These are phyloP conservation scores for Epistrophella euchroma DNA, from an alignment of 2,888 invertebrate genomes.

Conservation along the genomic window DNA sequence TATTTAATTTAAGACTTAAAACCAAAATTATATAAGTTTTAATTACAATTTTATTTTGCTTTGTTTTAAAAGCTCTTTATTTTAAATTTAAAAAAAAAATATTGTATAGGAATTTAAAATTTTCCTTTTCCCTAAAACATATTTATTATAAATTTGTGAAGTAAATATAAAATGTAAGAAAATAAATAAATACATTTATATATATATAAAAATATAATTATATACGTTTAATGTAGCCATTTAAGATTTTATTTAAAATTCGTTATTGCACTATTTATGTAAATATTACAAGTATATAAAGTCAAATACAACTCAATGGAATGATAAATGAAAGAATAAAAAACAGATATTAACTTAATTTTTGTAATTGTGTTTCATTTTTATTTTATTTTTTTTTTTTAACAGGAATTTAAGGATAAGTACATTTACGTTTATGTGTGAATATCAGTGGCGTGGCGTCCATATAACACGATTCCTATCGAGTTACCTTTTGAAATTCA, in stretches of 20 bases:
- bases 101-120: slow-evolving; percentile 55
- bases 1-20: slow-evolving; percentile 24
- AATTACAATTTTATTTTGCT: slow-evolving; percentile 61
- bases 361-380: background rate
- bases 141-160: slow-evolving; percentile 71
- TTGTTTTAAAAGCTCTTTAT: slow-evolving; percentile 73
- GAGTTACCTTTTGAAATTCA: too few species aligned
- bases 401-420: background rate
- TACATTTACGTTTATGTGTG: too few species aligned
- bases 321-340: slow-evolving; percentile 72
- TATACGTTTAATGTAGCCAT: slow-evolving; percentile 72
- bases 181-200: slow-evolving; percentile 47
- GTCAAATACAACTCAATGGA: slow-evolving; percentile 73
- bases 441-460: too few species aligned
- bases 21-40: slow-evolving; percentile 64
- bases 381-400: background rate
- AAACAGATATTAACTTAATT: slow-evolving; percentile 68
- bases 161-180: slow-evolving; percentile 39
- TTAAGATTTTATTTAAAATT: slow-evolving; percentile 74
- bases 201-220: slow-evolving; percentile 60
- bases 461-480: too few species aligned
- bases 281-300: slow-evolving; percentile 75
- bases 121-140: slow-evolving; percentile 58
- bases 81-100: slow-evolving; percentile 17
- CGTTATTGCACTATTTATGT: slow-evolving; percentile 76